Percentiles rank a stretch among this genome's conserved stretches.
phyloP scores from a whole-genome alignment of 2,113 vertebrate genomes.

The Anthoscopus minutus region DNA sequence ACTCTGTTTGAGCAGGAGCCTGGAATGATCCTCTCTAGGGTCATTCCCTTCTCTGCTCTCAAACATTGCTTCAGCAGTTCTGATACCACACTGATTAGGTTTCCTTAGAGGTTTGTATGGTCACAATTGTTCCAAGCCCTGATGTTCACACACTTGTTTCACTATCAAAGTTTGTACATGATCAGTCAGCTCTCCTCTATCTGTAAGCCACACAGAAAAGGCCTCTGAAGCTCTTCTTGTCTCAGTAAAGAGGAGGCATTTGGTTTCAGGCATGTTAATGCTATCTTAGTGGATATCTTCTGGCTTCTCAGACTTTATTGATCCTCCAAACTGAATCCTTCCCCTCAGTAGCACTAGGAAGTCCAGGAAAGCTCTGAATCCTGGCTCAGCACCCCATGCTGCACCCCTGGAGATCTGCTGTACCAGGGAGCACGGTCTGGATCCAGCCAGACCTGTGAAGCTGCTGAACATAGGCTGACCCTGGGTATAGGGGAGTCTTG shows the following conservation, averaged over 20 bases:
- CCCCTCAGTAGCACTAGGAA: neutral
- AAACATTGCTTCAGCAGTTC: neutral
- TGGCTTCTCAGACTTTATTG: neutral
- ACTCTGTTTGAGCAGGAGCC: neutral
- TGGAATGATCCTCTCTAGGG: neutral
- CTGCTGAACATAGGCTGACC: neutral
- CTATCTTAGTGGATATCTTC: neutral
- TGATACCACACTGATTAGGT: neutral
- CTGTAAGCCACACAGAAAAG: neutral
- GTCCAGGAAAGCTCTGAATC: neutral
- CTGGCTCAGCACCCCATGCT: neutral
- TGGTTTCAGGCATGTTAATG: neutral
- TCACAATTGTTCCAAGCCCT: neutral
- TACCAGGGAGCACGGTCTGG: neutral
- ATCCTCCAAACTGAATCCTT: neutral
- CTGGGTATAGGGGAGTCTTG: accelerated
- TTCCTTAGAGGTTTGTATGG: neutral
- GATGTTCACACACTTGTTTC: neutral
- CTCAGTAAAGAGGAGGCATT: neutral
- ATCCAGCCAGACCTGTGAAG: neutral
- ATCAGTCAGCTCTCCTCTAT: neutral
- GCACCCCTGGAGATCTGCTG: neutral
- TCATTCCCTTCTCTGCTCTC: neutral
- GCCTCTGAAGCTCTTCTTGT: neutral
- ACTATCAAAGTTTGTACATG: neutral